Base-by-base conservation (phyloP, 2,888 invertebrate species). In the Diabrotica balteata region DNA sequence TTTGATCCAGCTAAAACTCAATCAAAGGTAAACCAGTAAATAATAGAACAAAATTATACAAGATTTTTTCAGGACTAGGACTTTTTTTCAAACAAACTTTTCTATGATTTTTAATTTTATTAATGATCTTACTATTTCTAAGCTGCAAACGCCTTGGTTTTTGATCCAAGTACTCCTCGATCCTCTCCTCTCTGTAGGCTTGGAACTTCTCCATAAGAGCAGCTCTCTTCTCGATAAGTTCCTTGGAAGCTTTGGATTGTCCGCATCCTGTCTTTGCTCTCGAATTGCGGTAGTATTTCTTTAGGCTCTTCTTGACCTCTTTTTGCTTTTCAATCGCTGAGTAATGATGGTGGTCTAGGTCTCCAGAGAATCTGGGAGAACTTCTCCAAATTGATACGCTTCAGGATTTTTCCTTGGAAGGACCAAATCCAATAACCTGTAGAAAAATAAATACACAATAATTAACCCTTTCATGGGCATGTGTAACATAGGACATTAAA, bases 211-310 rank as follows among this genome's bases (percentile, higher is more conserved):
- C 91, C 90, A 96, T 93, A 75, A 96, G 87, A 75, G 92, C 90
- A 43, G 94, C 90, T 51, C 97, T 91, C 84, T 96, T 96, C 78
- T 97, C 97, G 66, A 97, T 91, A 80, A 97, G 85, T 86, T 97
- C 97, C 89, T 97, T 97, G 74, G 96, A 96, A 44, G 97, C 97
- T 80, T 95, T 94, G 71, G 91, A 95, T 84, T 94, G 90, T 66
- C n/a, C 96, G 89, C 90, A 96, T 91, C 70, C 95, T 92, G 86
- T 99, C 99, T 86, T 98, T 97, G 80, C 93, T 93, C 84, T 98
- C 98, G 83, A 99, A 99, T 84, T 94, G 93, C 43, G 94, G 91
- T 96, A 95, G 87, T 96, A 98, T 83, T 96, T 97, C 88, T 98
- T 99, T 81, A 99, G 88, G 84, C 95, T 97, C 88, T 97, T 98